Conservation (phyloP, 1,140 invertebrate genomes). For the Caenorhabditis remanei region DNA sequence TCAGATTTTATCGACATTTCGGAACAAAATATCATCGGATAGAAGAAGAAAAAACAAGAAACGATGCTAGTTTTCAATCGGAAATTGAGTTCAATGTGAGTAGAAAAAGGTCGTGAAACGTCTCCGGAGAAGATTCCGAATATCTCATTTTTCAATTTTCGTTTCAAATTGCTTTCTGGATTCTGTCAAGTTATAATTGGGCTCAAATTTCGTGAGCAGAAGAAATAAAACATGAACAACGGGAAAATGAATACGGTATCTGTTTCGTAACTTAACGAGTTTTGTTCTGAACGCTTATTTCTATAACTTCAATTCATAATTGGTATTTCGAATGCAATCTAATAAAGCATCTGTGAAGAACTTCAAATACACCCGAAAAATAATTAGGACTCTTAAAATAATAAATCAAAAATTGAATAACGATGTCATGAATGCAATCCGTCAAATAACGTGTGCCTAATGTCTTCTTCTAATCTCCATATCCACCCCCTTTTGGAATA, state of each 20-base stretch:
- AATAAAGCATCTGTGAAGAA: no score
- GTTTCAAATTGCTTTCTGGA: slow-evolving; percentile 7
- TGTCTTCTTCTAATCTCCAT: background rate
- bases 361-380: no score
- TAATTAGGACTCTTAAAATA: no score
- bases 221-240: background rate
- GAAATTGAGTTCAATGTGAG: background rate
- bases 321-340: no score
- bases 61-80: background rate
- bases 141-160: background rate
- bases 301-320: no score
- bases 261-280: background rate
- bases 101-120: background rate
- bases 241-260: background rate
- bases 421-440: slow-evolving; percentile 20
- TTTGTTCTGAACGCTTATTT: no score
- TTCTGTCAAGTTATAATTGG: slow-evolving; percentile 17
- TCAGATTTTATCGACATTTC: background rate
- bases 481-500: slow-evolving; percentile 8
- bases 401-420: background rate
- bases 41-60: background rate
- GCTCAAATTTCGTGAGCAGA: background rate
- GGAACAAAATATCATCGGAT: background rate
- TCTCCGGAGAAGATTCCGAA: background rate
- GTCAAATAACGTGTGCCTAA: slow-evolving; percentile 13